Percentiles rank a stretch among this genome's conserved stretches.
These are phyloP conservation scores for Lathronympha strigana DNA, from an alignment of 2,888 invertebrate genomes.

Conservation along the genomic window DNA sequence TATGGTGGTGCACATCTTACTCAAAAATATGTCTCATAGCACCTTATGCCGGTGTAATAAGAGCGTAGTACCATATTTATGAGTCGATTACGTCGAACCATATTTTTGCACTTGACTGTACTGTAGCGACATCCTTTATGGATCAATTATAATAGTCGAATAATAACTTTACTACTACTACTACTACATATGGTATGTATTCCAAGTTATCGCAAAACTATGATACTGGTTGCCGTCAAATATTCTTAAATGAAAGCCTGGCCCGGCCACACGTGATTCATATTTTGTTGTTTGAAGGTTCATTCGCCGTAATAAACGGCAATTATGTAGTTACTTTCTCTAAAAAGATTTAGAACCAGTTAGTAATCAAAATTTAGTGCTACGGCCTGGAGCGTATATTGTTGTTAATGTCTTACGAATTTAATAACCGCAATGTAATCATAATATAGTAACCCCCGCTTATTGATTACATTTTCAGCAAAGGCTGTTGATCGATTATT, in stretches of 20 bases:
- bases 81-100: no score
- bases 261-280: conserved; percentile 50
- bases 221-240: not conserved
- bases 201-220: not conserved
- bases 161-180: not conserved
- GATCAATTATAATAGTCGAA: not conserved
- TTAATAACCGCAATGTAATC: no score
- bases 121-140: conserved; percentile 8
- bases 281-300: conserved; percentile 58
- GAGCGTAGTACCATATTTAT: no score
- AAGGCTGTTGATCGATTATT: not conserved
- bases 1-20: no score
- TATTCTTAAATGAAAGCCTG: conserved; percentile 52
- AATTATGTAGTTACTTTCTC: conserved; percentile 70
- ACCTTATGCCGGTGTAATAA: no score
- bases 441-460: not conserved
- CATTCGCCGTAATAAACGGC: conserved; percentile 56
- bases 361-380: conserved; percentile 51
- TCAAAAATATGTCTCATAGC: no score
- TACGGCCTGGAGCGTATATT: conserved; percentile 23
- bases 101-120: no score
- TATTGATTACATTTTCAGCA: not conserved
- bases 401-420: not conserved
- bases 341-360: conserved; percentile 52
- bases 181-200: not conserved